phyloP scores from a whole-genome alignment of 2,888 invertebrate genomes.

The Leucophenga maculata region DNA sequence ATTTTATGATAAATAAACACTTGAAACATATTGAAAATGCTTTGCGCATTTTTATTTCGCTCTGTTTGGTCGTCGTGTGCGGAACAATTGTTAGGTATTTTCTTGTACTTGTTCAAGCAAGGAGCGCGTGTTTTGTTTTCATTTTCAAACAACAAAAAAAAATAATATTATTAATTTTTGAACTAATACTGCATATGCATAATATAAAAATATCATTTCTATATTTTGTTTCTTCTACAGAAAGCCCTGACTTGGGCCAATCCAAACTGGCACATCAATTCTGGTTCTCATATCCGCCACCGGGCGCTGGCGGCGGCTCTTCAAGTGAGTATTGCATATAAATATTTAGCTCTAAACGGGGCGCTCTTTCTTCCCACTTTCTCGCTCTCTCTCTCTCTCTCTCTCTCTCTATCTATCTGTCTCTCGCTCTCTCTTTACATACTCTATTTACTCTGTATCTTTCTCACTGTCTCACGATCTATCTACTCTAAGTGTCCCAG shows the following conservation, averaged over 20 bases:
- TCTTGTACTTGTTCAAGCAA: background rate
- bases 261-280: conserved; percentile 88
- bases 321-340: conserved; percentile 74
- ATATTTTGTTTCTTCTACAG: conserved; percentile 48
- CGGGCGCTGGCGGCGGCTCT: conserved; percentile 80
- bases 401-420: background rate
- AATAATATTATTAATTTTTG: background rate
- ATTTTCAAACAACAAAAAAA: no score
- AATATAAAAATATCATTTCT: no score
- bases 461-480: conserved; percentile 6
- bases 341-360: background rate
- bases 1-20: background rate
- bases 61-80: conserved; percentile 11
- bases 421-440: background rate
- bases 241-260: conserved; percentile 70
- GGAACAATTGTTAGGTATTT: conserved; percentile 14
- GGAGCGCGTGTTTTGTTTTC: no score
- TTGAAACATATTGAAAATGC: background rate
- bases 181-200: background rate
- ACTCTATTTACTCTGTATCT: background rate
- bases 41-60: conserved; percentile 7
- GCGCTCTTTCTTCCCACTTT: background rate
- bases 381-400: background rate
- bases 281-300: conserved; percentile 88
- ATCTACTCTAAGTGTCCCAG: conserved; percentile 5